Evolutionary conservation across 2,888 invertebrate genomes (phyloP).

Genomic region (Mamestra brassicae): DNA sequence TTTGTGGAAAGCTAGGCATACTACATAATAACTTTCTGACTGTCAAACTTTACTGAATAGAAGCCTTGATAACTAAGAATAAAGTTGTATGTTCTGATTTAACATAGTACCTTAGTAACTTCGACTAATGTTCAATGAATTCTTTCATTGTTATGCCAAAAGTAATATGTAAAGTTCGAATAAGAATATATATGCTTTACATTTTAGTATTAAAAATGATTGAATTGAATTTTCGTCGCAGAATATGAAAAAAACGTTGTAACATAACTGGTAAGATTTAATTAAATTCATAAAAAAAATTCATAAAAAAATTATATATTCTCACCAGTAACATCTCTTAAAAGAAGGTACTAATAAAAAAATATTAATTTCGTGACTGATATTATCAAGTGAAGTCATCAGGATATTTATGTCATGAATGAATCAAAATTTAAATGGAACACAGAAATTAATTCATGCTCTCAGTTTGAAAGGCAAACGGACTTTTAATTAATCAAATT

Average conservation of each 20-base stretch:
- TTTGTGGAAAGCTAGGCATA: constrained; percentile 7
- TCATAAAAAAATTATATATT: neutral
- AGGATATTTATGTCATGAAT: constrained; percentile 8
- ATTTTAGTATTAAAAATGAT: neutral
- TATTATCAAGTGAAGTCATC: constrained; percentile 15
- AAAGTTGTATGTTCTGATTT: constrained; percentile 10
- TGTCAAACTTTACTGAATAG: constrained; percentile 21
- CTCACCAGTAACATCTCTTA: neutral
- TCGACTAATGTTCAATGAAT: constrained; percentile 19
- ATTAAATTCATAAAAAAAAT: neutral
- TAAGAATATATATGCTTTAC: neutral
- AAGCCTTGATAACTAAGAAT: neutral
- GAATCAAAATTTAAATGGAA: constrained; percentile 22
- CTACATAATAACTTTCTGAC: constrained; percentile 13
- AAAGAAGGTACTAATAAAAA: neutral
- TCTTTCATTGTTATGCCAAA: neutral
- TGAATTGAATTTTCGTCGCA: neutral
- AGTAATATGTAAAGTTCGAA: neutral
- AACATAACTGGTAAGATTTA: no score
- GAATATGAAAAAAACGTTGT: neutral
- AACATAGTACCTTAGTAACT: constrained; percentile 10
- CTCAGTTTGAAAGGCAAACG: constrained; percentile 34
- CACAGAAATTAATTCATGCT: constrained; percentile 30
- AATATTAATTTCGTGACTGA: constrained; percentile 3
- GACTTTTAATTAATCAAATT: constrained; percentile 51